Percentiles rank a stretch among this genome's conserved stretches.
Evolutionary conservation across 1,140 invertebrate genomes (phyloP).

Genomic region (Pachypsylla venusta): DNA sequence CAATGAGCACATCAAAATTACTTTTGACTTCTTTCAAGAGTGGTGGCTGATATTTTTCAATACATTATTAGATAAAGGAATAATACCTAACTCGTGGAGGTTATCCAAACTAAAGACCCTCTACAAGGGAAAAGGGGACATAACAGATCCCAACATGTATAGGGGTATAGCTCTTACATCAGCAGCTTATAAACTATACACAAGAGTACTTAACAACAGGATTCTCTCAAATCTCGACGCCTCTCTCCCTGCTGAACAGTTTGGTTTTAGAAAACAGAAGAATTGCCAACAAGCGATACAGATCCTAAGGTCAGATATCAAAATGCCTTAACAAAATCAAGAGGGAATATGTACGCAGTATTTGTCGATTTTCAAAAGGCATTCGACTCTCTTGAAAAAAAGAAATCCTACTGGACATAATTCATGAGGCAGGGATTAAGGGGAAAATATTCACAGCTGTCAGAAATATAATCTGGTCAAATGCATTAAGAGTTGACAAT

Average conservation of each 20-base stretch:
- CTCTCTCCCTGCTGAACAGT: neutral
- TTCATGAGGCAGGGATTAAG: neutral
- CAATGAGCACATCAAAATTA: neutral
- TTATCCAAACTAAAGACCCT: neutral
- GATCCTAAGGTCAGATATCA: neutral
- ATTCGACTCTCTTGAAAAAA: slow-evolving; percentile 2
- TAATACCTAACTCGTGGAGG: neutral
- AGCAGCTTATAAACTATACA: slow-evolving; percentile 9
- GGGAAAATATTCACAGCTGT: neutral
- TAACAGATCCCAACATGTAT: neutral
- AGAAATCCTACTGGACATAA: neutral
- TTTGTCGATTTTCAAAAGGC: slow-evolving; percentile 5
- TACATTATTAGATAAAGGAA: neutral
- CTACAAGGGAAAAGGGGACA: neutral
- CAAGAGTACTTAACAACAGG: neutral
- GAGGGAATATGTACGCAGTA: neutral
- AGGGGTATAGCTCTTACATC: slow-evolving; percentile 7
- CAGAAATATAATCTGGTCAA: neutral
- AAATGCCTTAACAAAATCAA: neutral
- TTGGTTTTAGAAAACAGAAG: neutral
- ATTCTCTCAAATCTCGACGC: neutral
- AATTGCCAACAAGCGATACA: neutral
- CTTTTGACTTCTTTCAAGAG: slow-evolving; percentile 4
- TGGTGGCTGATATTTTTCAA: slow-evolving; percentile 7
- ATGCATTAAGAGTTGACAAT: neutral